Evolutionary conservation across 2,797 vertebrate species (phyloP), one percentile per base, ranked within the genome.

Genomic region (Enteromius viviparus): DNA sequence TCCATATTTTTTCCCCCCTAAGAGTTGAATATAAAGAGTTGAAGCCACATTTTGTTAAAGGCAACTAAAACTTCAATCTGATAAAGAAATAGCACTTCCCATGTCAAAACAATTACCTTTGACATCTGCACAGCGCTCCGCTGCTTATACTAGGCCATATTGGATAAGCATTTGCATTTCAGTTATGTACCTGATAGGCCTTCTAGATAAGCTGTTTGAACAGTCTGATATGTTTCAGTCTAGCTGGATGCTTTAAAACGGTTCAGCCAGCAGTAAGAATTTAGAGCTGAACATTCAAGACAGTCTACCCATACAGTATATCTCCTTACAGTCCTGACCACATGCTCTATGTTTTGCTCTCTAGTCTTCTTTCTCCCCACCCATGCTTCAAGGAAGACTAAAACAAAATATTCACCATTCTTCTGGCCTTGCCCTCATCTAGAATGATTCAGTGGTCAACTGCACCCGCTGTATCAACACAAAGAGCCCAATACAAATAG

Each of bases 391-490:
- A 45, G 42, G 11, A 80, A 70, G 51, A 45, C 66, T 53, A 66
- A 66, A 37, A 19, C 37, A 80, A 45, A 70, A 45, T 70, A 69
- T 70, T 17, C 78, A 45, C 37, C 51, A n/a, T 80, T 60, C 14
- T 53, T 82, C 68, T 47, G 26, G 21, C 47, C 76, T 58, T 23
- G 64, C 45, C 55, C 19, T 64, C 71, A 49, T 62, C 77, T 72
- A 72, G 11, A 81, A 70, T 49, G 34, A 34, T 76, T 79, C 69
- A 72, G 29, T 84, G 58, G 76, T 64, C 68, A 69, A 68, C 64
- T 65, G 72, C 82, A 42, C 82, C 79, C 66, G 40, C 72, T 79
- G 15, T 65, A 71, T 82, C 83, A 87, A 87, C 74, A 78, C 45
- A n/a, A 26, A 60, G 23, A 47, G 51, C 37, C 66, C 78, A 80